Evolutionary conservation across 2,888 invertebrate genomes (phyloP).

Genomic region (Drosophila antonietae): DNA sequence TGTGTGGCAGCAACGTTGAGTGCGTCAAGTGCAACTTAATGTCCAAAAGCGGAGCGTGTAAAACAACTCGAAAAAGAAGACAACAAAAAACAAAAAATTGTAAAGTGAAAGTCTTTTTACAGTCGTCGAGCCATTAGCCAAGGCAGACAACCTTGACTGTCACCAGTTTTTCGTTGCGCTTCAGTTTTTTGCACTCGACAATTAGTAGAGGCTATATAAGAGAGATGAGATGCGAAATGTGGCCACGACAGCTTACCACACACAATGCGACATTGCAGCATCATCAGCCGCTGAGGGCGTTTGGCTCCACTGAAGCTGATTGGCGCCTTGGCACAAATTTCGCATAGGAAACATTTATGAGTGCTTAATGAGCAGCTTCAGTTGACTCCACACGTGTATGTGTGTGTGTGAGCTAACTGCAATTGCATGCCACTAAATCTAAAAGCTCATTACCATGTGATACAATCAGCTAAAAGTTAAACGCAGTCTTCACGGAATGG

Average conservation of each 20-base stretch:
- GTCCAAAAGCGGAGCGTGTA: slow-evolving; percentile 64
- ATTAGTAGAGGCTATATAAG: slow-evolving; percentile 38
- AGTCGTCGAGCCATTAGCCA: slow-evolving; percentile 47
- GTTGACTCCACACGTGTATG: no score
- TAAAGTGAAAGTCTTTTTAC: slow-evolving; percentile 72
- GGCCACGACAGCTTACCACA: slow-evolving; percentile 30
- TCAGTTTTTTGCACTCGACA: slow-evolving; percentile 23
- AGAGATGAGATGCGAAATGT: slow-evolving; percentile 25
- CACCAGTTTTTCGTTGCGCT: slow-evolving; percentile 28
- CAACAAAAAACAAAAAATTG: slow-evolving; percentile 21
- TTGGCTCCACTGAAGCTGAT: slow-evolving; percentile 41
- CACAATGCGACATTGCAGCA: slow-evolving; percentile 18
- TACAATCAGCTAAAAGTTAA: slow-evolving; percentile 53
- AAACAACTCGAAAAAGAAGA: slow-evolving; percentile 27
- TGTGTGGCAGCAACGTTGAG: slow-evolving; percentile 48
- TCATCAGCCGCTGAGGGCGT: slow-evolving; percentile 12
- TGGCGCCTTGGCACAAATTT: slow-evolving; percentile 51
- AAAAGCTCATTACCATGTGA: slow-evolving; percentile 67
- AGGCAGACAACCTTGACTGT: slow-evolving; percentile 72
- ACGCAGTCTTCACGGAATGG: neutral
- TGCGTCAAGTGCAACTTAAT: slow-evolving; percentile 69
- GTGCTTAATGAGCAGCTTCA: slow-evolving; percentile 36
- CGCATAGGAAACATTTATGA: slow-evolving; percentile 52
- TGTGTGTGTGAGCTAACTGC: neutral
- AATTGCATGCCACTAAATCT: slow-evolving; percentile 40